Evolutionary conservation across 1,140 invertebrate genomes (phyloP).

Genomic region (Trachelipus rathkii): DNA sequence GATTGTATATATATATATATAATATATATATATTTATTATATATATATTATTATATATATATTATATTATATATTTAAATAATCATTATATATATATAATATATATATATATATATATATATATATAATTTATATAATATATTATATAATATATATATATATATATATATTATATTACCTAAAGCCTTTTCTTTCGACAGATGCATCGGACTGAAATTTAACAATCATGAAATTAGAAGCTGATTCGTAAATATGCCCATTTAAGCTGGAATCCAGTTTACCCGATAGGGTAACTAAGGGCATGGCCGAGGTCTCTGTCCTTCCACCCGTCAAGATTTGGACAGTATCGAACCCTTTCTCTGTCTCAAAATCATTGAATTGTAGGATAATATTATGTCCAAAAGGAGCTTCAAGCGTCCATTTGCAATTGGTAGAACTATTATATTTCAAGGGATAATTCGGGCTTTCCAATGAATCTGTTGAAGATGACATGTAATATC

Average conservation of each 20-base stretch:
- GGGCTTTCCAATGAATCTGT: constrained; percentile 92
- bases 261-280: constrained; percentile 62
- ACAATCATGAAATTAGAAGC: constrained; percentile 97
- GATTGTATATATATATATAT: too few relatives aligned
- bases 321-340: constrained; percentile 87
- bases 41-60: too few relatives aligned
- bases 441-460: constrained; percentile 89
- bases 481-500: constrained; percentile 84
- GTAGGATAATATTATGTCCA: constrained; percentile 85
- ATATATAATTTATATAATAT: too few relatives aligned
- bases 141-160: too few relatives aligned
- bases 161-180: constrained; percentile 50
- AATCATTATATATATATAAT: too few relatives aligned
- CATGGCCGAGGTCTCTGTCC: constrained; percentile 88
- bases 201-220: constrained; percentile 89
- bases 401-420: constrained; percentile 95
- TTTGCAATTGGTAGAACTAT: constrained; percentile 83
- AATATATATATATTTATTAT: too few relatives aligned
- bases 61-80: too few relatives aligned
- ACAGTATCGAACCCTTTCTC: constrained; percentile 94
- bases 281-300: constrained; percentile 87
- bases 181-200: constrained; percentile 90
- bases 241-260: constrained; percentile 72
- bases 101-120: too few relatives aligned
- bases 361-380: constrained; percentile 96